These are phyloP conservation scores for Monoplex corrugatus DNA, from an alignment of 2,888 invertebrate genomes.

Conservation along the genomic window DNA sequence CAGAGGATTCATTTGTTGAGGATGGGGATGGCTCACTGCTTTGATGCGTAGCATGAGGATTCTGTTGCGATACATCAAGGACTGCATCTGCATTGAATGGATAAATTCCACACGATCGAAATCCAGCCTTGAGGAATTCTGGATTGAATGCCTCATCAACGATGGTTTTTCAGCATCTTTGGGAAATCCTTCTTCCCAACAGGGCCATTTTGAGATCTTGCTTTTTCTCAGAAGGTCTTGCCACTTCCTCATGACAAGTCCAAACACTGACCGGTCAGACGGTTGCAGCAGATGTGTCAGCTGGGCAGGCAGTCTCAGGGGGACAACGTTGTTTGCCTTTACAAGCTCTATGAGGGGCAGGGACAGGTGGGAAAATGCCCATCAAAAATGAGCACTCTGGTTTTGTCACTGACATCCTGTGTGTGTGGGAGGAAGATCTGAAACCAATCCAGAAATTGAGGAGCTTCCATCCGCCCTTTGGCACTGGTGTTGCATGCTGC, in stretches of 20 bases:
- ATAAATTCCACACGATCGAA: neutral
- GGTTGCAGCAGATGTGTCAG: constrained; percentile 47
- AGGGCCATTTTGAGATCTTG: neutral
- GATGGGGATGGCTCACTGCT: no score
- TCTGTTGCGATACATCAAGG: no score
- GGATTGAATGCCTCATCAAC: neutral
- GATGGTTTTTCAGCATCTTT: neutral
- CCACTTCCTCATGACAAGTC: constrained; percentile 30
- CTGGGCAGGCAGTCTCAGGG: constrained; percentile 34
- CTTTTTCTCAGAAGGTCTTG: neutral
- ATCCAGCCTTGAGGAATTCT: neutral
- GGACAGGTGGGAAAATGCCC: no score
- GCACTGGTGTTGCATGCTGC: no score
- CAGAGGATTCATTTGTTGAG: no score
- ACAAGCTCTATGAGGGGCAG: constrained; percentile 7
- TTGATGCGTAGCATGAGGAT: no score
- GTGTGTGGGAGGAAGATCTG: no score
- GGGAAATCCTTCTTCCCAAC: neutral
- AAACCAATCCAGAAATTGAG: no score
- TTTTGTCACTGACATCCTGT: no score
- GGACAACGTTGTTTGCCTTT: constrained; percentile 26
- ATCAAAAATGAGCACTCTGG: no score
- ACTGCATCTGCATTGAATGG: neutral
- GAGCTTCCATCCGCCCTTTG: no score
- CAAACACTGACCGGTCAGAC: constrained; percentile 40